Percentiles rank a stretch among this genome's conserved stretches.
phyloP scores from a whole-genome alignment of 2,113 vertebrate species.

The Cebidichthys violaceus region DNA sequence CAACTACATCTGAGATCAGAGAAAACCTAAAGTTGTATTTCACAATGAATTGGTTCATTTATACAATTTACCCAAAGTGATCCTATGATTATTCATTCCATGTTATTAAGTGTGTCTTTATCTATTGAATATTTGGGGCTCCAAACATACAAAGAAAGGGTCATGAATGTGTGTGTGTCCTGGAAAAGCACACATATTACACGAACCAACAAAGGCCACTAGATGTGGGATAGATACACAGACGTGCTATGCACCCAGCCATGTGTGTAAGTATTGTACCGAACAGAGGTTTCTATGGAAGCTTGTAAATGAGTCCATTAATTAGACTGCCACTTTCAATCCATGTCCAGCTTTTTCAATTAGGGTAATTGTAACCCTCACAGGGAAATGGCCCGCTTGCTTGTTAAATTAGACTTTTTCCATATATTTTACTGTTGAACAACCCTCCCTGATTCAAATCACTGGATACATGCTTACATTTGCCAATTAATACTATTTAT shows the following conservation, averaged over 20 bases:
- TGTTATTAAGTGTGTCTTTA: not conserved
- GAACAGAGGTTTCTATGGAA: constrained; percentile 59
- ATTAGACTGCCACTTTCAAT: constrained; percentile 76
- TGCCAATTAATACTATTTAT: constrained; percentile 42
- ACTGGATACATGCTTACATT: constrained; percentile 45
- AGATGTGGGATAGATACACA: constrained; percentile 9
- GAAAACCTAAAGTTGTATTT: not conserved
- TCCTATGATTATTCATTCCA: not conserved
- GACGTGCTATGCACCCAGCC: not conserved
- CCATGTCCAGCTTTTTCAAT: constrained; percentile 75
- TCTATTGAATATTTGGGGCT: not conserved
- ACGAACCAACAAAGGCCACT: not conserved
- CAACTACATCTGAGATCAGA: not conserved
- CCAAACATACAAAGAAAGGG: not conserved
- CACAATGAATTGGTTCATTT: not conserved
- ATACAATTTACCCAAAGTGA: not conserved
- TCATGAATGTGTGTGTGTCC: not conserved
- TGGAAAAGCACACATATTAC: not conserved
- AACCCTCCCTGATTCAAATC: constrained; percentile 40
- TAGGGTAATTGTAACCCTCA: constrained; percentile 71
- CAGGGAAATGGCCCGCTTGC: constrained; percentile 57
- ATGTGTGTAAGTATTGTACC: constrained; percentile 43
- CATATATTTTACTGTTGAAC: constrained; percentile 54
- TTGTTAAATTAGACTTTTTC: constrained; percentile 66
- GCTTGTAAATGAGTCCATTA: constrained; percentile 69